A percentile compares a stretch with the other conserved stretches of the same genome.
Evolutionary conservation across 2,888 invertebrate species (phyloP).

Genomic region (Scaptomyza cyrtandrae): DNA sequence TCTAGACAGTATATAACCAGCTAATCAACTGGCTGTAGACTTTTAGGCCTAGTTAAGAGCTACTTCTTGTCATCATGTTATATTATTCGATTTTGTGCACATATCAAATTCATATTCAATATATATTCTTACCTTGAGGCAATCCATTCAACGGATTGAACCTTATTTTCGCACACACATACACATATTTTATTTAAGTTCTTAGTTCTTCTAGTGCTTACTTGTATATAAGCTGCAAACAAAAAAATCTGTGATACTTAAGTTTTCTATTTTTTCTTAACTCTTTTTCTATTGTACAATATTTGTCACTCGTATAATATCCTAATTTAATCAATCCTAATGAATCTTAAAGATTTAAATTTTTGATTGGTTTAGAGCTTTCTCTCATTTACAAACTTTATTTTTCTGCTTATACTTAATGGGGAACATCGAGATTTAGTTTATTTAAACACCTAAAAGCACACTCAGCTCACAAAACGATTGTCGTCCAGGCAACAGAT

Average conservation of each 20-base stretch:
- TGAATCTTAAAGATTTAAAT: no score
- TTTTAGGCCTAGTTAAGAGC: slow-evolving; percentile 64
- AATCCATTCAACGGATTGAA: slow-evolving; percentile 1
- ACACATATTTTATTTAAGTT: slow-evolving; percentile 29
- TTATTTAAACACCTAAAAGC: slow-evolving; percentile 69
- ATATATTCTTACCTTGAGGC: slow-evolving; percentile 23
- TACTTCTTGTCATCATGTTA: slow-evolving; percentile 64
- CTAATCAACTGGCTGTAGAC: slow-evolving; percentile 38
- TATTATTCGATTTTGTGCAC: slow-evolving; percentile 46
- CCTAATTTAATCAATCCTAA: slow-evolving; percentile 28
- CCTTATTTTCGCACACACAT: slow-evolving; percentile 27
- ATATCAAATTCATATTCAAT: slow-evolving; percentile 62
- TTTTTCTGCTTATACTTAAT: neutral
- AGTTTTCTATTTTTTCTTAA: slow-evolving; percentile 67
- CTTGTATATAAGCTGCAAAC: slow-evolving; percentile 37
- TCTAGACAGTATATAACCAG: slow-evolving; percentile 66
- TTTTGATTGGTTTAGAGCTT: neutral
- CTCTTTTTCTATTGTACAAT: slow-evolving; percentile 57
- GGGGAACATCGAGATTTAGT: neutral
- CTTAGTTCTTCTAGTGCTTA: slow-evolving; percentile 52
- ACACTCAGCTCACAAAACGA: slow-evolving; percentile 85
- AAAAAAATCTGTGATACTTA: slow-evolving; percentile 84
- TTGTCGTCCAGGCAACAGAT: slow-evolving; percentile 95
- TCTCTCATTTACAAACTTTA: neutral
- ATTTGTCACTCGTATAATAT: slow-evolving; percentile 49